Evolutionary conservation across 2,797 vertebrate genomes (phyloP).

Genomic region (Gymnothorax javanicus): DNA sequence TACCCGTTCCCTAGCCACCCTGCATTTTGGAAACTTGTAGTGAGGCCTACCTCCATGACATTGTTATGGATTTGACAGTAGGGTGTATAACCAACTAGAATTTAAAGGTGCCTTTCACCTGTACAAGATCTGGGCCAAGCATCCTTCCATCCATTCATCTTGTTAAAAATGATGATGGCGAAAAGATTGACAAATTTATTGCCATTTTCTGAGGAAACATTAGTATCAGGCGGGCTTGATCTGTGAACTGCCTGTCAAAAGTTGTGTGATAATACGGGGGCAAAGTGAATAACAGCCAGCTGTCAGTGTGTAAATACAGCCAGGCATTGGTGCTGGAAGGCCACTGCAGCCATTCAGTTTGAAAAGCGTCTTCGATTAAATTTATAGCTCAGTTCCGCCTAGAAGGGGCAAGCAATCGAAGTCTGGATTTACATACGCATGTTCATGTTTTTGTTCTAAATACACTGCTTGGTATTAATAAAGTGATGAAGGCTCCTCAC

Average conservation of each 20-base stretch:
- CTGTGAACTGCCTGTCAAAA: not conserved
- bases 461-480: not conserved
- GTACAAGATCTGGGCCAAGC: not conserved
- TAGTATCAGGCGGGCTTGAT: not conserved
- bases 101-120: not conserved
- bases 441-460: conserved; percentile 8
- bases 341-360: not conserved
- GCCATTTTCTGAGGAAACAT: not conserved
- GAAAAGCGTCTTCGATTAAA: not conserved
- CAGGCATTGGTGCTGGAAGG: conserved; percentile 13
- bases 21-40: too few species aligned
- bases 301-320: conserved; percentile 1
- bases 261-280: not conserved
- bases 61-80: conserved; percentile 15
- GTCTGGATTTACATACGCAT: not conserved
- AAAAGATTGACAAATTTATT: not conserved
- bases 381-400: not conserved
- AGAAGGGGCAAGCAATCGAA: not conserved
- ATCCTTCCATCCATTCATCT: not conserved
- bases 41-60: not conserved
- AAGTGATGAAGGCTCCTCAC: not conserved
- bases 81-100: not conserved
- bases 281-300: not conserved
- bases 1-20: too few species aligned
- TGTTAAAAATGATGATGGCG: not conserved